Evolutionary conservation across 1,140 invertebrate species (phyloP), one percentile per base, ranked within the genome.

Genomic region (Myzus persicae): DNA sequence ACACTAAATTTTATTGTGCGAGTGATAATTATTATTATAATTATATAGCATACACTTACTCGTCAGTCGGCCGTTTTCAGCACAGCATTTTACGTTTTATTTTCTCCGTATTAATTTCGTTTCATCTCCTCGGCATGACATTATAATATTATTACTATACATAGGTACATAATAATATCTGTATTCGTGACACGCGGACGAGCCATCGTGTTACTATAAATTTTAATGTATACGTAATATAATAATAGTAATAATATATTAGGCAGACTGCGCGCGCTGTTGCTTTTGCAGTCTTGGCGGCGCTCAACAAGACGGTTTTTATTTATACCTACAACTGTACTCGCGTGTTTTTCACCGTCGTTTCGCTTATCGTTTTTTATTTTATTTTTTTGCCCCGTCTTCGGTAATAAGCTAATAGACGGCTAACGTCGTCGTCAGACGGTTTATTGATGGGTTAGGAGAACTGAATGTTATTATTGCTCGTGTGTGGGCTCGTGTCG

Each of bases 401-500:
- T 42, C 89, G 38, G 54, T 67, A 67, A 91, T 76, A 44, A 76
- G 90, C 90, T 44, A 91, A 91, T 91, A 76, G 67, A 91, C 90
- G 90, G 54, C 54, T 20, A 90, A 67, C 40, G 89, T 90, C 51
- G 54, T 18, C 89, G 38, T n/a, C 90, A 22, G 90, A 42, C 90
- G 40, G 90, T 91, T 76, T 67, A 91, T 91, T 44, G 90, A 91
- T 20, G 90, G 90, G 51, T 76, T 22, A 8, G 54, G 6, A 38
- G 48, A 89, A 54, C 44, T 9, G 44, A 44, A 76, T 42, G 11
- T 87, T 4, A 14, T 51, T 36, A 31, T 11, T 36, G 51, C 40
- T 22, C 54, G 90, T 91, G 90, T 91, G 90, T 91, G 90, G 90
- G 54, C 90, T 91, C 90, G 46, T 36, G 59, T 54, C 46, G 46